phyloP scores from a whole-genome alignment of 2,113 vertebrate genomes.

The Corydoras sp. region DNA sequence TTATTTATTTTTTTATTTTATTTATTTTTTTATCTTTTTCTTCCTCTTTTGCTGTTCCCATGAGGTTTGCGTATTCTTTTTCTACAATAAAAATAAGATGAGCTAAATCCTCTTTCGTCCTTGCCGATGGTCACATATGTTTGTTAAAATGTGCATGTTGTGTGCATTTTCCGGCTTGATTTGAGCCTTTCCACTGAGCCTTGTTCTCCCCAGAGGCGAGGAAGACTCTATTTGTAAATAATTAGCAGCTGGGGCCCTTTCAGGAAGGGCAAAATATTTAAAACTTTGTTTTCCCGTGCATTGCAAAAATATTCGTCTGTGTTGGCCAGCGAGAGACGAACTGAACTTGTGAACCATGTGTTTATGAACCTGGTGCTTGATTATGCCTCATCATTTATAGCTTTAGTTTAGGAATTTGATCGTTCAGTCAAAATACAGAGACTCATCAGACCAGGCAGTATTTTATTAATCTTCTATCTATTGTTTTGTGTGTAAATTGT shows the following conservation, averaged over 20 bases:
- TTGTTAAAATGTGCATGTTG: slow-evolving; percentile 67
- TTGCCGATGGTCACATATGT: slow-evolving; percentile 70
- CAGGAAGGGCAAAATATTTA: slow-evolving; percentile 59
- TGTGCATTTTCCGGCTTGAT: slow-evolving; percentile 68
- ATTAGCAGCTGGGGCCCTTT: slow-evolving; percentile 73
- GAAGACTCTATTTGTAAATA: slow-evolving; percentile 72
- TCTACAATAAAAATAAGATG: slow-evolving; percentile 58
- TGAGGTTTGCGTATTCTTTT: background rate
- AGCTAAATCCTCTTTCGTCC: slow-evolving; percentile 56
- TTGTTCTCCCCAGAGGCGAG: slow-evolving; percentile 53
- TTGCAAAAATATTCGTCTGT: slow-evolving; percentile 12
- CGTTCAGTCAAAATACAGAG: no score
- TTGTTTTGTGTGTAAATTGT: no score
- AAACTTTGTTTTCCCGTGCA: no score
- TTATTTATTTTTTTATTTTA: no score
- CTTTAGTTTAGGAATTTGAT: no score
- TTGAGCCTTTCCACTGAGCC: slow-evolving; percentile 67
- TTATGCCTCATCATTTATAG: no score
- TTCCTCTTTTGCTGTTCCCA: background rate
- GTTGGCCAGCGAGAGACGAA: background rate
- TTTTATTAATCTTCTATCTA: no score
- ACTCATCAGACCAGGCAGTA: no score
- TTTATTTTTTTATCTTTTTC: background rate
- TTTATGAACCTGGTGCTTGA: no score
- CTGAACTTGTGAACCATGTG: no score